Base-by-base conservation (phyloP, 2,888 invertebrate species). In the Microplitis deprimator region DNA sequence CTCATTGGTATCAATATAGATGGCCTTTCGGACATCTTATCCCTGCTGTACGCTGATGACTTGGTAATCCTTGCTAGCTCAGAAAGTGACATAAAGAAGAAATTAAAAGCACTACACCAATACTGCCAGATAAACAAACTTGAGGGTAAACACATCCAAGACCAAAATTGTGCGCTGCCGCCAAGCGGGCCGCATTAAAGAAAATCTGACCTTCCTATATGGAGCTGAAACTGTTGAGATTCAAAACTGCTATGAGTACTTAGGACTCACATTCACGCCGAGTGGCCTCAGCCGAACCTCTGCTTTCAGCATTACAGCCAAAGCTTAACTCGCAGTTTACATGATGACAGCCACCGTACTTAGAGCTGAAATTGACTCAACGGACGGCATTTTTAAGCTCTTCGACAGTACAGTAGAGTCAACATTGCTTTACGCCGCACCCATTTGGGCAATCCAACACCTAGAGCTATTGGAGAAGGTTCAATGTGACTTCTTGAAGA, bases 231-330 rank as follows among this genome's bases (percentile, higher is more conserved):
- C 13, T 6, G 13, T 79, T 8, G 16, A 76, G 16, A 62, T 68
- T 5, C 77, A 77, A 6, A 72, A 72, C 5, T 60, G 59, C 3
- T 80, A 77, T 38, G 68, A 68, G 0, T 79, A 79, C 67, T 60
- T 78, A 61, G 80, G 79, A 29, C 50, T 80, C 7, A 73, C 78
- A 7, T 74, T 80, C 10, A 7, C 78, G 0, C 61, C 74, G 6
- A 68, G 75, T n/a, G 79, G 78, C 4, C 13, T 68, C 5, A 79
- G 76, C 17, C 38, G 20, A 5, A 6, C 7, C 1, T 69, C 80
- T 3, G 1, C 16, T 5, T 39, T 72, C 5, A 20, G 76, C 20
- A 50, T 74, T 1, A 8, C 41, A 0, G 72, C 74, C 0, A 76
- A 75, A 75, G 75, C 72, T 3, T 74, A 65, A 69, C 20, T 65